Percentiles rank a stretch among this genome's conserved stretches.
Conservation (phyloP, 2,888 invertebrate species). For the Asteroscopus sphinx region DNA sequence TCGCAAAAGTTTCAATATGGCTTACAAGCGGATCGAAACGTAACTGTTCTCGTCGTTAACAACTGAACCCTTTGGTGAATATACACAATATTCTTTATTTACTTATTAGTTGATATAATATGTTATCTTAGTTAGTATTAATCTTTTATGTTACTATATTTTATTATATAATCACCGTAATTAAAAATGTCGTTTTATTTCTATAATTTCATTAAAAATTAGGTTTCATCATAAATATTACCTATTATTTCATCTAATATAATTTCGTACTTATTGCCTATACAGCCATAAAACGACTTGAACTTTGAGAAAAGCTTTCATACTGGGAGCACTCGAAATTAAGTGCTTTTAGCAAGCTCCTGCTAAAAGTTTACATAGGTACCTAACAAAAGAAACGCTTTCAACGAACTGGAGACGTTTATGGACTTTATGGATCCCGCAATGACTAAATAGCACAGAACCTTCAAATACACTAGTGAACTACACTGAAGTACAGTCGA, state of each 20-base stretch:
- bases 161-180: slow-evolving; percentile 58
- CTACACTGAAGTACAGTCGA: too few relatives aligned
- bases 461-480: too few relatives aligned
- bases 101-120: slow-evolving; percentile 47
- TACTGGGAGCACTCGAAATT: neutral
- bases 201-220: neutral
- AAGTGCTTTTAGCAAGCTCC: neutral
- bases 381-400: neutral
- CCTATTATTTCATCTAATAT: too few relatives aligned
- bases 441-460: too few relatives aligned
- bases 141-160: slow-evolving; percentile 58
- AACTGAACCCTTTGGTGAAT: slow-evolving; percentile 41
- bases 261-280: neutral
- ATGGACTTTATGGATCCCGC: too few relatives aligned
- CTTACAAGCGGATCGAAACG: slow-evolving; percentile 26
- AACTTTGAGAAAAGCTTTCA: neutral
- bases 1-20: slow-evolving; percentile 6
- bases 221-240: neutral
- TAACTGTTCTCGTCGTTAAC: slow-evolving; percentile 30
- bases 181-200: slow-evolving; percentile 47
- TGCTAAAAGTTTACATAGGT: neutral
- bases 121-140: slow-evolving; percentile 61
- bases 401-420: neutral
- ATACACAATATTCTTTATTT: slow-evolving; percentile 52
- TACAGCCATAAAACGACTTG: neutral